A percentile compares a stretch with the other conserved stretches of the same genome.
These are phyloP conservation scores for Oreochromis aureus DNA, from an alignment of 2,113 vertebrate genomes.

Conservation along the genomic window DNA sequence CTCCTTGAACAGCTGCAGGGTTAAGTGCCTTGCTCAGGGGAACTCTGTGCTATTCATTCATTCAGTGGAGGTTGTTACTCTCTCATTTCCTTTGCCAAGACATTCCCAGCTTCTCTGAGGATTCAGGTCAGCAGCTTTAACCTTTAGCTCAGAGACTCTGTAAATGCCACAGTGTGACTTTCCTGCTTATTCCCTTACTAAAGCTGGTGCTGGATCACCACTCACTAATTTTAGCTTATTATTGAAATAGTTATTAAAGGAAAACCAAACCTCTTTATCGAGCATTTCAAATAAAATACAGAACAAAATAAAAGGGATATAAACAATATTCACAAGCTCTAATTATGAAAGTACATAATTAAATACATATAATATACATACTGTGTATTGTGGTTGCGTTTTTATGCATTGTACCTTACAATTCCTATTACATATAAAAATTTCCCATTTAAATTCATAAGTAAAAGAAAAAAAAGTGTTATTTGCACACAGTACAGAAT, in stretches of 20 bases:
- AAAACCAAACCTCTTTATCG: accelerated
- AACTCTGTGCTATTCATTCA: neutral
- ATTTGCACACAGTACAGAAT: neutral
- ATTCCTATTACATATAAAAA: neutral
- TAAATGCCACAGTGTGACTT: conserved; percentile 11
- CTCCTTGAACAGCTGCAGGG: neutral
- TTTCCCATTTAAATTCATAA: neutral
- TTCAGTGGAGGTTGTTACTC: neutral
- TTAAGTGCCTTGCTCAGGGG: conserved; percentile 20
- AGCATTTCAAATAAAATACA: neutral
- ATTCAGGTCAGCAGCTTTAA: neutral
- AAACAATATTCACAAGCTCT: neutral
- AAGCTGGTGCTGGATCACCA: neutral
- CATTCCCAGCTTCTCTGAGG: neutral
- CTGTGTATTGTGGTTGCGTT: neutral
- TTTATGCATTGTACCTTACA: accelerated
- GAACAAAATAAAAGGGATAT: neutral
- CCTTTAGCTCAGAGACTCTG: conserved; percentile 5
- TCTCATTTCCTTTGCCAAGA: neutral
- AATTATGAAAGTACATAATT: neutral
- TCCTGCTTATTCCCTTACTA: neutral
- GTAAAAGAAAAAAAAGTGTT: neutral
- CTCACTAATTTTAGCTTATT: neutral
- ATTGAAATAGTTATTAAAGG: neutral
- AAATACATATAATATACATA: neutral